Percentiles rank a stretch among this genome's conserved stretches.
Evolutionary conservation across 2,113 vertebrate species (phyloP).

Genomic region (Paedocypris sp.): DNA sequence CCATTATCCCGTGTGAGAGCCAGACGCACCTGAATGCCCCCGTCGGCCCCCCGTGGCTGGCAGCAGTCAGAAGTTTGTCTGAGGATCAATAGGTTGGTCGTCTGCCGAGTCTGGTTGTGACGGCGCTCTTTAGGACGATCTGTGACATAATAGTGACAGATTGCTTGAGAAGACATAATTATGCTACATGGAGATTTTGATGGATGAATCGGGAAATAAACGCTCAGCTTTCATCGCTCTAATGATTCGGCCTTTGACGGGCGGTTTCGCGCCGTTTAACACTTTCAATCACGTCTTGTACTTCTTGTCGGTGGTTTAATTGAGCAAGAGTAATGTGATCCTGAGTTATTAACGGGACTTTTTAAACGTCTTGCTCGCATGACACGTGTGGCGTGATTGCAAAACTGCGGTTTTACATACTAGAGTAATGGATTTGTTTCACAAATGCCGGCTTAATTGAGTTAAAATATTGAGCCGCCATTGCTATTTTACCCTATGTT

Average conservation of each 20-base stretch:
- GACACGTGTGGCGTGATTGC: too few species aligned
- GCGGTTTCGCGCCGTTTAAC: background rate
- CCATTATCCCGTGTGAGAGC: constrained; percentile 17
- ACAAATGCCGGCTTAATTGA: too few species aligned
- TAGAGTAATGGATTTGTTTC: too few species aligned
- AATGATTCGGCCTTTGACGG: background rate
- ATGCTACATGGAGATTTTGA: background rate
- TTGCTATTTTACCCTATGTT: too few species aligned
- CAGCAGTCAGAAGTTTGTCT: constrained; percentile 1
- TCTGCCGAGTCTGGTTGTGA: background rate
- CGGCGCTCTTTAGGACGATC: background rate
- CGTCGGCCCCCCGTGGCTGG: constrained; percentile 6
- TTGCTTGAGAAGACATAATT: background rate
- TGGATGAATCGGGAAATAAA: background rate
- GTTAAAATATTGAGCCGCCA: too few species aligned
- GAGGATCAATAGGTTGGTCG: background rate
- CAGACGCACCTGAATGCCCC: constrained; percentile 1
- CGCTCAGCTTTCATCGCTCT: background rate
- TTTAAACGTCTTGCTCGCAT: too few species aligned
- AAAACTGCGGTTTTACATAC: too few species aligned
- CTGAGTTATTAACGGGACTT: too few species aligned
- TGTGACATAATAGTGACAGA: background rate
- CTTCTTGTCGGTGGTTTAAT: background rate
- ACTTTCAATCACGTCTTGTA: background rate
- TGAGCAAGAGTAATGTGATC: background rate